Base-by-base conservation (phyloP, 2,888 invertebrate genomes). In the Tortricodes alternella region DNA sequence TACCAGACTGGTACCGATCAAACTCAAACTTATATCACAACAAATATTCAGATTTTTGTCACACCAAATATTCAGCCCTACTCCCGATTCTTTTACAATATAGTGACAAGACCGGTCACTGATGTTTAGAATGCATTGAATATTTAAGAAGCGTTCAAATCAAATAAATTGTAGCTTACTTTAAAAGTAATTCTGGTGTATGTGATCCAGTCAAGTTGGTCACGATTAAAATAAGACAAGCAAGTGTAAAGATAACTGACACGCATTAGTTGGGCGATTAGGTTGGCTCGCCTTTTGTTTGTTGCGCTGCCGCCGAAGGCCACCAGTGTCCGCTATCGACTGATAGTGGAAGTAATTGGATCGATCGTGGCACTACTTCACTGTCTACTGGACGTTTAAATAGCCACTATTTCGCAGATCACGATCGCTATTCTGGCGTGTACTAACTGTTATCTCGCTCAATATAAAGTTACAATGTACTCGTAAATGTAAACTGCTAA, bases 301-400 rank as follows among this genome's bases (percentile, higher is more conserved):
- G 59, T 68, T 67, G 59, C 51, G 61, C 65, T 60, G 51, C 29
- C 39, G 35, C 49, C 53, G 67, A 72, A 75, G 68, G 71, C 68
- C 69, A 63, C 56, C 46, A 62, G 46, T 65, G 67, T 62, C 65
- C 64, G 67, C 66, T 73, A 71, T 74, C 69, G 69, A 67, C 74
- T 70, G 78, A 80, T 78, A 80, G 70, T 76, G 70, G 71, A 76
- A 74, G 72, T 74, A 76, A 78, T 73, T 79, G 74, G 74, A 67
- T 61, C 70, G 67, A 72, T 75, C 68, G 73, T 74, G 73, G 58
- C 53, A 60, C 62, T 59, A 62, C 61, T 67, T 64, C 62, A 63
- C 67, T 70, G 68, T 66, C 70, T 66, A 56, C 50, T 56, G 62
- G 61, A 59, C 59, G 55, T 55, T 58, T 60, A 48, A 49, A 53